Evolutionary conservation across 2,888 invertebrate genomes (phyloP).

Genomic region (Tryphoninae sp.): DNA sequence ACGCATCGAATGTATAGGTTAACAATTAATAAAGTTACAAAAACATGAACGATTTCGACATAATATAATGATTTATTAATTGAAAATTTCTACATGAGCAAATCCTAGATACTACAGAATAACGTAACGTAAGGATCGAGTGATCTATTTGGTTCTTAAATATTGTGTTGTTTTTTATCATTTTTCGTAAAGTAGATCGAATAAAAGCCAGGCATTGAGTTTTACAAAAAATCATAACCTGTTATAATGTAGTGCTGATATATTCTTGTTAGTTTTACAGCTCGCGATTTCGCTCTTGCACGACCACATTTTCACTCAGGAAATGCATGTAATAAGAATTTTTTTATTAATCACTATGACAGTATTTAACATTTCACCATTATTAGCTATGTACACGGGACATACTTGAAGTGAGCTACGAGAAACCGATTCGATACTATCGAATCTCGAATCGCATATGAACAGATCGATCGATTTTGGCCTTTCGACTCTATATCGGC

Average conservation of each 20-base stretch:
- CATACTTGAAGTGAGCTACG: neutral
- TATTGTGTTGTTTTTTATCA: constrained; percentile 16
- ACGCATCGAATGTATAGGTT: constrained; percentile 41
- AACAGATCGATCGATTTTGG: neutral
- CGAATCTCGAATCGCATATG: neutral
- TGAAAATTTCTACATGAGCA: constrained; percentile 59
- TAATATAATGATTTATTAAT: constrained; percentile 55
- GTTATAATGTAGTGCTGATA: constrained; percentile 33
- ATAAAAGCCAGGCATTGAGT: constrained; percentile 58
- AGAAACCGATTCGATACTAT: neutral
- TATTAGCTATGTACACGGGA: neutral
- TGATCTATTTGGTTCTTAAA: constrained; percentile 5
- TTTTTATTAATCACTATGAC: neutral
- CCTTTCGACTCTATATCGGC: neutral
- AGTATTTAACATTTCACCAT: neutral
- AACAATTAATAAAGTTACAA: constrained; percentile 18
- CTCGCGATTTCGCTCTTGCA: neutral
- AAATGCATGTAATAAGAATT: neutral
- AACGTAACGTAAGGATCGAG: constrained; percentile 43
- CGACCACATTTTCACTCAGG: constrained; percentile 6
- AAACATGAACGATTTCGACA: constrained; percentile 43
- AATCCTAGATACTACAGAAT: constrained; percentile 51
- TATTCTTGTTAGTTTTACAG: constrained; percentile 42
- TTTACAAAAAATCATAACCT: constrained; percentile 60
- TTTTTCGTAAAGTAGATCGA: constrained; percentile 22